These are phyloP conservation scores for Orchesellides sinensis DNA, from an alignment of 2,888 invertebrate species.

Conservation along the genomic window DNA sequence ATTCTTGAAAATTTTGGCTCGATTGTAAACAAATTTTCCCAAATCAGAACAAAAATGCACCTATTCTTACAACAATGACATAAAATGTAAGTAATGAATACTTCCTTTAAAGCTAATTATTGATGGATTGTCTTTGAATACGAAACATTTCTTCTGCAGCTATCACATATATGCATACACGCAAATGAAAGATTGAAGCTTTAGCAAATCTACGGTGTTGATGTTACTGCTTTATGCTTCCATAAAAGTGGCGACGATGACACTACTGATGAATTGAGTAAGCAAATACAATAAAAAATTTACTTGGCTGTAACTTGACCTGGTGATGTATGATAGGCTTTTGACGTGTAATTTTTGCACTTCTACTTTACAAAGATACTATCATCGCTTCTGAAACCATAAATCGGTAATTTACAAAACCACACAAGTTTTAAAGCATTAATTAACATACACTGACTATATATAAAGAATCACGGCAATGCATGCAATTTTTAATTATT, in stretches of 20 bases:
- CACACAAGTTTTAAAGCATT: too few species aligned
- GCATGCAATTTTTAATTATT: neutral
- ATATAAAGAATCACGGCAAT: too few species aligned
- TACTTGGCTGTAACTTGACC: too few species aligned
- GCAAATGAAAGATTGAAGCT: constrained; percentile 20
- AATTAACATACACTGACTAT: too few species aligned
- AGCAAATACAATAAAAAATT: too few species aligned
- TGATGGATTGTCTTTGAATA: too few species aligned
- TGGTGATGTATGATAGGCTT: too few species aligned
- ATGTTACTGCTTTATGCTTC: neutral
- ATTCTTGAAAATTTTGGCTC: constrained; percentile 1
- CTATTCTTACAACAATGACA: neutral
- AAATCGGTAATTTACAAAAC: too few species aligned
- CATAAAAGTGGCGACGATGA: constrained; percentile 1
- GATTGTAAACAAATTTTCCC: neutral
- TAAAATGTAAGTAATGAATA: neutral
- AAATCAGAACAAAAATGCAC: neutral
- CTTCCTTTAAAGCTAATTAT: too few species aligned
- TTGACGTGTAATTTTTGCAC: too few species aligned
- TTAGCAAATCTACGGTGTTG: neutral
- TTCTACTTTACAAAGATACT: too few species aligned
- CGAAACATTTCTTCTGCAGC: neutral
- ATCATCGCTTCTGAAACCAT: too few species aligned
- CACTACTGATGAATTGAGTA: constrained; percentile 6
- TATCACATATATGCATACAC: neutral